Conservation (phyloP, 2,888 invertebrate species). For the Idaea aversata region DNA sequence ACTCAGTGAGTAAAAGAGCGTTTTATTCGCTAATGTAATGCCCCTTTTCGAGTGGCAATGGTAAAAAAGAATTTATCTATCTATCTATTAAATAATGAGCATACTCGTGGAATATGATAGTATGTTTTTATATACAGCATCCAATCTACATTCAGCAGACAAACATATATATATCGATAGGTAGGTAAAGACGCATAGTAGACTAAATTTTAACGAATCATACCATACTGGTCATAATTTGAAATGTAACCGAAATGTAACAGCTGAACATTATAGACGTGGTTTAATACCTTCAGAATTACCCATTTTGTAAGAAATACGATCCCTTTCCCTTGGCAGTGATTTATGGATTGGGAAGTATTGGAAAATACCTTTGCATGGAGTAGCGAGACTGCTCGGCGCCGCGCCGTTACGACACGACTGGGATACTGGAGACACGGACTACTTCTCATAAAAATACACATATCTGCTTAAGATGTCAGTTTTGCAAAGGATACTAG, state of each 20-base stretch:
- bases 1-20: too few relatives aligned
- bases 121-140: neutral
- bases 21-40: too few relatives aligned
- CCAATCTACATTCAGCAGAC: neutral
- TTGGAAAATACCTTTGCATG: neutral
- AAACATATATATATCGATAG: neutral
- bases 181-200: neutral
- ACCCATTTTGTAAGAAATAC: slow-evolving; percentile 3
- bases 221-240: neutral
- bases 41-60: too few relatives aligned
- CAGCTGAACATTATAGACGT: slow-evolving; percentile 1
- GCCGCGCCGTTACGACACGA: neutral
- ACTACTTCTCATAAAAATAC: slow-evolving; percentile 35
- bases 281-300: neutral
- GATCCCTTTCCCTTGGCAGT: slow-evolving; percentile 1
- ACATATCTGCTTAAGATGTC: slow-evolving; percentile 32
- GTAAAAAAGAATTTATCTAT: too few relatives aligned
- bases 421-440: neutral
- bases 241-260: neutral
- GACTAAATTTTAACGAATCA: neutral
- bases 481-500: slow-evolving; percentile 38
- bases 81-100: too few relatives aligned
- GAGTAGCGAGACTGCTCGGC: neutral
- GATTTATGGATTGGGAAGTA: slow-evolving; percentile 2
- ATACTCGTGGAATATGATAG: neutral